Conservation (phyloP, 1,140 invertebrate species). For the Grapholita molesta region DNA sequence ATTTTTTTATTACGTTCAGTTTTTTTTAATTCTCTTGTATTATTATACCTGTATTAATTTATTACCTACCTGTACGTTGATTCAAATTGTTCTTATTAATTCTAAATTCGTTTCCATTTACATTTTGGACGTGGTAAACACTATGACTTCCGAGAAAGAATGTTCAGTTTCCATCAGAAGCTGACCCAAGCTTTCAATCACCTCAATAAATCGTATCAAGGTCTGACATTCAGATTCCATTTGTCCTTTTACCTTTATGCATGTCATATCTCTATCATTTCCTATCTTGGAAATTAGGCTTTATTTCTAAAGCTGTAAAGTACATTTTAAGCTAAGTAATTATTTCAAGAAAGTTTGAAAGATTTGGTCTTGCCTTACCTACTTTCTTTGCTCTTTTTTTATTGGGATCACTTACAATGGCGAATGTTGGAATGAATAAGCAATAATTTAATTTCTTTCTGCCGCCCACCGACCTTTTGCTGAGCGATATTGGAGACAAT, state of each 20-base stretch:
- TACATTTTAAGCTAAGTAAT: background rate
- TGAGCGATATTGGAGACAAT: constrained; percentile 11
- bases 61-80: too few species aligned
- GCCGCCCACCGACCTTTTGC: constrained; percentile 10
- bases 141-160: constrained; percentile 5
- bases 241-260: background rate
- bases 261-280: background rate
- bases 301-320: background rate
- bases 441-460: constrained; percentile 16
- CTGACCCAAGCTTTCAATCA: constrained; percentile 12
- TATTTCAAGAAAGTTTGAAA: background rate
- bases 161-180: background rate
- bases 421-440: constrained; percentile 16
- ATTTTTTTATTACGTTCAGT: too few species aligned
- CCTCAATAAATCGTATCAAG: constrained; percentile 9
- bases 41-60: too few species aligned
- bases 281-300: background rate
- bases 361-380: constrained; percentile 1
- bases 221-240: constrained; percentile 10
- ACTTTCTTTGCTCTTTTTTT: constrained; percentile 15
- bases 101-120: too few species aligned
- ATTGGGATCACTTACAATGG: constrained; percentile 14
- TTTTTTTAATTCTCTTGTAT: too few species aligned
- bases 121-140: too few species aligned
- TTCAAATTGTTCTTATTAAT: too few species aligned